These are phyloP conservation scores for Polydrusus tereticollis DNA, from an alignment of 2,888 invertebrate genomes.

Conservation along the genomic window DNA sequence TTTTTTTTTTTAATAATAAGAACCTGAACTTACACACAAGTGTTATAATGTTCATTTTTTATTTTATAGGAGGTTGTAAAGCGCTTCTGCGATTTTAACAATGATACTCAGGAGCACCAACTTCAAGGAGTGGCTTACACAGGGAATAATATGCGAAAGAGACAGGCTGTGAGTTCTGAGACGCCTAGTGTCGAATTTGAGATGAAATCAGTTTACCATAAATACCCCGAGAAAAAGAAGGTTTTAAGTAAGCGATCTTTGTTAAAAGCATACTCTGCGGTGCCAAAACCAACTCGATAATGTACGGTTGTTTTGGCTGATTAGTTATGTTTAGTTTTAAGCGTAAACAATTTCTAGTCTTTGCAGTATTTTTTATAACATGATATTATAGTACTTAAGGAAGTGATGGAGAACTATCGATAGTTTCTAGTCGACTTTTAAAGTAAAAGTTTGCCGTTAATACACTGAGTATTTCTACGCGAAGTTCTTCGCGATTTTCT, in stretches of 20 bases:
- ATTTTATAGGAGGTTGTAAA: conserved; percentile 83
- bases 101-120: conserved; percentile 99
- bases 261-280: conserved; percentile 55
- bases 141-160: conserved; percentile 96
- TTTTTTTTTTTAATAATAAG: background rate
- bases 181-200: conserved; percentile 58
- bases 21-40: background rate
- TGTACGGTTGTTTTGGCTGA: background rate
- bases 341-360: conserved; percentile 25
- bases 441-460: too few relatives aligned
- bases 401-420: too few relatives aligned
- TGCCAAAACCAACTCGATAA: conserved; percentile 53
- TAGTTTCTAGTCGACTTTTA: too few relatives aligned
- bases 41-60: background rate
- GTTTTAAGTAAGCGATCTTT: conserved; percentile 53
- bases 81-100: conserved; percentile 95
- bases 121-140: conserved; percentile 98
- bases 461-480: too few relatives aligned
- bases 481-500: too few relatives aligned
- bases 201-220: conserved; percentile 64
- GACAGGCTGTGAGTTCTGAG: conserved; percentile 65
- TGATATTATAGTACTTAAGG: conserved; percentile 12
- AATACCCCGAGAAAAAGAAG: conserved; percentile 61
- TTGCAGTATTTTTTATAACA: conserved; percentile 24
- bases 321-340: conserved; percentile 4